phyloP scores from a whole-genome alignment of 2,888 invertebrate genomes.

The Temnothorax ravouxi region DNA sequence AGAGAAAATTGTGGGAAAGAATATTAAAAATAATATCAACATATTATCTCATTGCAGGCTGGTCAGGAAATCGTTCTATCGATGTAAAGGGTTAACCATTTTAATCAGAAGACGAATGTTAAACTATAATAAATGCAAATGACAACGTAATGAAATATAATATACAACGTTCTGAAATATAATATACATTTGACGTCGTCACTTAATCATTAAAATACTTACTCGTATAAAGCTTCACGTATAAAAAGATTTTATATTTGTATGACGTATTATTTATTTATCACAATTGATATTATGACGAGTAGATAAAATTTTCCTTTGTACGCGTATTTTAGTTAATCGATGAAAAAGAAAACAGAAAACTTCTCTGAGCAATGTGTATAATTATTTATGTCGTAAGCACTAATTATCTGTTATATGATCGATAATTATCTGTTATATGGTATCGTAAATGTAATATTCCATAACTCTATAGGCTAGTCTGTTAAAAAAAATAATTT shows the following conservation, averaged over 20 bases:
- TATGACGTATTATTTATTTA: slow-evolving; percentile 3
- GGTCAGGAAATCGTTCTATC: slow-evolving; percentile 31
- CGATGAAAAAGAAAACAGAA: neutral
- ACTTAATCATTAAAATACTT: slow-evolving; percentile 33
- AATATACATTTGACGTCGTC: slow-evolving; percentile 6
- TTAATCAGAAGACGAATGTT: slow-evolving; percentile 23
- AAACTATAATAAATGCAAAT: slow-evolving; percentile 10
- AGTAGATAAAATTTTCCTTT: slow-evolving; percentile 11
- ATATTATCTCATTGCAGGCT: slow-evolving; percentile 38
- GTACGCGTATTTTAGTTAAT: neutral
- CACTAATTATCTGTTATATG: slow-evolving; percentile 34
- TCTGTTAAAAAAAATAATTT: slow-evolving; percentile 10
- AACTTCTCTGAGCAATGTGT: slow-evolving; percentile 7
- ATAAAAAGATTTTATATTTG: slow-evolving; percentile 33
- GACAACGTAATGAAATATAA: slow-evolving; percentile 19
- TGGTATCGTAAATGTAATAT: neutral
- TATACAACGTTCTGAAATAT: slow-evolving; percentile 27
- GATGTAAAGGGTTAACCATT: slow-evolving; percentile 44
- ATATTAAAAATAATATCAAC: slow-evolving; percentile 16
- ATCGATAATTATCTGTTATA: slow-evolving; percentile 27
- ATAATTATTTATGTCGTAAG: slow-evolving; percentile 23
- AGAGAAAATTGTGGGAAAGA: neutral
- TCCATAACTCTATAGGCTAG: slow-evolving; percentile 19
- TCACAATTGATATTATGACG: neutral
- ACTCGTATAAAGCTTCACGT: slow-evolving; percentile 19